Percentiles rank a stretch among this genome's conserved stretches.
Evolutionary conservation across 2,888 invertebrate species (phyloP).

Genomic region (Smittia aterrima): DNA sequence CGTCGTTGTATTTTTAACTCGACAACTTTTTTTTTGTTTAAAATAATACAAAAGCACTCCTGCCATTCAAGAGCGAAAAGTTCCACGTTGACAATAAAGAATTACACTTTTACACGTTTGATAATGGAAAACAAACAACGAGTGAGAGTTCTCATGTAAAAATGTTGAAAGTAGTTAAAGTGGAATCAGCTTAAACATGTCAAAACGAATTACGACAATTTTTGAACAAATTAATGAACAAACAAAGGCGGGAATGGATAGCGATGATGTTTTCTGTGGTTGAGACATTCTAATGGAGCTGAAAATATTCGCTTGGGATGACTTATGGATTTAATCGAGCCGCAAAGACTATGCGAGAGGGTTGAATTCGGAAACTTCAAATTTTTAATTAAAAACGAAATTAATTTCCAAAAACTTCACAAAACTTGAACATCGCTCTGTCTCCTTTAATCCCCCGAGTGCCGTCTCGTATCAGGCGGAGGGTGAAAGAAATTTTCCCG

Average conservation of each 20-base stretch:
- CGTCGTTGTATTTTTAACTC: too few species aligned
- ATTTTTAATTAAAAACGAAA: conserved; percentile 38
- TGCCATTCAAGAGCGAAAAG: neutral
- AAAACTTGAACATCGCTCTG: conserved; percentile 26
- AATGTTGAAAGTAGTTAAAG: neutral
- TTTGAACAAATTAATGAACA: conserved; percentile 28
- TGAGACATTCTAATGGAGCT: conserved; percentile 7
- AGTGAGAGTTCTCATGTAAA: neutral
- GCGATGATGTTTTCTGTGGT: conserved; percentile 25
- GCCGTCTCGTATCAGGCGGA: neutral
- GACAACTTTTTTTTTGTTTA: too few species aligned
- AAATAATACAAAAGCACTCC: too few species aligned
- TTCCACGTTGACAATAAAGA: neutral
- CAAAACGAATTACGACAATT: conserved; percentile 33
- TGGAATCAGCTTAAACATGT: conserved; percentile 39
- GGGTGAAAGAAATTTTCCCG: conserved; percentile 8
- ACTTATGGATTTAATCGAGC: conserved; percentile 12
- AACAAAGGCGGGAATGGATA: neutral
- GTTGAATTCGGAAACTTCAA: conserved; percentile 30
- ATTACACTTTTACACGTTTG: neutral
- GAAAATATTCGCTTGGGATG: conserved; percentile 20
- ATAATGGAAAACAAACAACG: neutral
- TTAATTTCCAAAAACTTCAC: conserved; percentile 31
- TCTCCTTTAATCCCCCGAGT: neutral
- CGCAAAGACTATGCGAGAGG: neutral